Base-by-base conservation (phyloP, 2,113 vertebrate species). In the Narcine bancroftii region DNA sequence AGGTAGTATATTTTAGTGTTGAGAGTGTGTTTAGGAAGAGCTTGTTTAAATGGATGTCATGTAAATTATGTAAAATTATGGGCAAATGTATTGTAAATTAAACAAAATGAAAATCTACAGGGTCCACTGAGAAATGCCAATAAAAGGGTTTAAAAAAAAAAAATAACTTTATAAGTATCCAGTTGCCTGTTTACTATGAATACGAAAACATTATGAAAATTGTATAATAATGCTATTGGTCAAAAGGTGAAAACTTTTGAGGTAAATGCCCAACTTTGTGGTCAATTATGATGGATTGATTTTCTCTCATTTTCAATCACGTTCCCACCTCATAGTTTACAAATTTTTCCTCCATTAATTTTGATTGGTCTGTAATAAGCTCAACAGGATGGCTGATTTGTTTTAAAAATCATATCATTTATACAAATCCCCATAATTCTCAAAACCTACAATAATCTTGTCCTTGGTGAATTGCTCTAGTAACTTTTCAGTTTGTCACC, bases 1-100 rank as follows among this genome's bases (percentile, higher is more conserved):
- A 91, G 89, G 89, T 91, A 91, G 89, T 33, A 91, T 42, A 91
- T 91, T 87, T 87, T 87, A 63, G 81, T n/a, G 53, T 87, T 87
- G 81, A 87, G 21, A 87, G 81, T 39, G 66, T 47, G 65, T 69
- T 69, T 91, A 66, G 39, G 24, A 91, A 91, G 89, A 91, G 89
- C 89, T 91, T 91, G 89, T 91, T 69, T 89, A 65, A 89, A 91
- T 91, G 65, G 65, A 69, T 91, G 89, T 91, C 89, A 69, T 91
- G 89, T 91, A 91, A 91, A 91, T 91, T 91, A 91, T 91, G 89
- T 91, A 91, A 91, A 91, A 69, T 91, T 91, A 91, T 91, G 89
- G 89, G 89, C 89, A 91, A 91, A 91, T 91, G 89, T 91, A 91
- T 91, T 91, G 89, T 91, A 91, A 91, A 91, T 91, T 71, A 65